Evolutionary conservation across 2,888 invertebrate species (phyloP).

Genomic region (Mycogona germanica): DNA sequence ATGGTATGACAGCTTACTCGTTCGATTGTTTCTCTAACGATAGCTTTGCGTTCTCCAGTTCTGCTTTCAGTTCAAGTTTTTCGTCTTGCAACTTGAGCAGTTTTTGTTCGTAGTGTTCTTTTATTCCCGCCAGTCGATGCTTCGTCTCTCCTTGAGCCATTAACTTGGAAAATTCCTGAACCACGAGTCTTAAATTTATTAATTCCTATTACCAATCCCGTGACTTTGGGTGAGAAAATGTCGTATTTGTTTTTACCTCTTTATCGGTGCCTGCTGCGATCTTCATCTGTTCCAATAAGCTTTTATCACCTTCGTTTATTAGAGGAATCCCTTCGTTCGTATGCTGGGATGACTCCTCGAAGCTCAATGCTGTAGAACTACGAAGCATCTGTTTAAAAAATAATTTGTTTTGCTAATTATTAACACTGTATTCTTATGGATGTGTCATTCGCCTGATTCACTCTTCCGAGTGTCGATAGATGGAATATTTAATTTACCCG

Average conservation of each 20-base stretch:
- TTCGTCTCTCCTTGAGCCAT: conserved; percentile 5
- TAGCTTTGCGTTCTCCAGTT: neutral
- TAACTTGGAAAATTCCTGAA: conserved; percentile 1
- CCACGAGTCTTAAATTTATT: too few relatives aligned
- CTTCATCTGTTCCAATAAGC: conserved; percentile 3
- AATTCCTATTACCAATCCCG: too few relatives aligned
- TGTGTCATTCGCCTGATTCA: too few relatives aligned
- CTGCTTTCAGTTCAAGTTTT: conserved; percentile 2
- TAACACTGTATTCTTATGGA: too few relatives aligned
- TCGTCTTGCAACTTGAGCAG: conserved; percentile 6
- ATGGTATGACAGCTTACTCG: neutral
- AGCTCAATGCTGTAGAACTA: conserved; percentile 3
- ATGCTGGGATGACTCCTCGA: conserved; percentile 4
- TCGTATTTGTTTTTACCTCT: neutral
- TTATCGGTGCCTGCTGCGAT: neutral
- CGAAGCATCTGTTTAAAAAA: conserved; percentile 1
- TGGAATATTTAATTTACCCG: too few relatives aligned
- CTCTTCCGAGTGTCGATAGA: too few relatives aligned
- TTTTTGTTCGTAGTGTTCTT: conserved; percentile 1
- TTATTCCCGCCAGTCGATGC: conserved; percentile 1
- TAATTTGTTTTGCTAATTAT: neutral
- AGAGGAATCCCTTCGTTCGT: neutral
- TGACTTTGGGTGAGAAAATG: too few relatives aligned
- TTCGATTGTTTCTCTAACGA: neutral
- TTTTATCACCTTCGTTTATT: neutral